Conservation (phyloP, 2,113 vertebrate genomes). For the Okapia johnstoni region DNA sequence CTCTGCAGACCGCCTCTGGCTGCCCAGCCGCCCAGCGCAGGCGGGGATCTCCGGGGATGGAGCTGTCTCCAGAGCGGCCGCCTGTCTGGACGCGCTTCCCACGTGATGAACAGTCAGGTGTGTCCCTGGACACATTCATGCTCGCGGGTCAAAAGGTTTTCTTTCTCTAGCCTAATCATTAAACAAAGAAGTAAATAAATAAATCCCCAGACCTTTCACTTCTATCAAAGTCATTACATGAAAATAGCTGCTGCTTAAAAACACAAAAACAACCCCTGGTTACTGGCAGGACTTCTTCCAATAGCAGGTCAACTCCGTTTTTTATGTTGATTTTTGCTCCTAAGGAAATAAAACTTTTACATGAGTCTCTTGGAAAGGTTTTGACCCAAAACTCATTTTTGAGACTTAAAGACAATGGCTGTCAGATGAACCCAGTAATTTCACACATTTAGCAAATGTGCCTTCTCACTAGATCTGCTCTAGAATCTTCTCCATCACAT, state of each 20-base stretch:
- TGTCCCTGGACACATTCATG: background rate
- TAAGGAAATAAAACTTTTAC: background rate
- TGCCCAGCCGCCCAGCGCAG: too few relatives aligned
- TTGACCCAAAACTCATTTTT: background rate
- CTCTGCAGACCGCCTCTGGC: accelerated
- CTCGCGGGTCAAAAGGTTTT: background rate
- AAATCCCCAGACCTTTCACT: background rate
- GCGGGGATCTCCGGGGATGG: too few relatives aligned
- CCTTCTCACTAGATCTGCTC: background rate
- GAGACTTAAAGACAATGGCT: background rate
- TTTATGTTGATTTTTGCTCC: background rate
- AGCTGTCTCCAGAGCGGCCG: accelerated
- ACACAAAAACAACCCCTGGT: background rate
- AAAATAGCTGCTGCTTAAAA: background rate
- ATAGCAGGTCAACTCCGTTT: background rate
- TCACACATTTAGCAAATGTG: background rate
- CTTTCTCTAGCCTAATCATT: background rate
- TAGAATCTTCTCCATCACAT: background rate
- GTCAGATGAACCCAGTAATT: background rate
- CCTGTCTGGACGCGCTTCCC: background rate
- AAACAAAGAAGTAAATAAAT: background rate
- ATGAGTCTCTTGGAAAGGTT: background rate
- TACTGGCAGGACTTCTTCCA: too few relatives aligned
- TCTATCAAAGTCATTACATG: background rate
- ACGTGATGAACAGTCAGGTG: accelerated